Percentiles rank a stretch among this genome's conserved stretches.
phyloP scores from a whole-genome alignment of 2,797 vertebrate species.

The Gymnocypris eckloni region DNA sequence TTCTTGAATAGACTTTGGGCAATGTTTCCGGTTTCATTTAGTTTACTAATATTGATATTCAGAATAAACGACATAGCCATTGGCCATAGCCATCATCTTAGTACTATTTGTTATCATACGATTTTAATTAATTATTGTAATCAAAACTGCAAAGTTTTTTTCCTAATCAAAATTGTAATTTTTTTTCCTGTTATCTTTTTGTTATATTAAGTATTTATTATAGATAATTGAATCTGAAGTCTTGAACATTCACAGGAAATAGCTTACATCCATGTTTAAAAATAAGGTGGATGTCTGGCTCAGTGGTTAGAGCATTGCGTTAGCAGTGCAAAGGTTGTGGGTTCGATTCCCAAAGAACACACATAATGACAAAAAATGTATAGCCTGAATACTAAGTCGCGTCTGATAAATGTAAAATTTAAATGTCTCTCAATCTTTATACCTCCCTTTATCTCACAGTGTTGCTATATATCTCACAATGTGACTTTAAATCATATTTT shows the following conservation, averaged over 20 bases:
- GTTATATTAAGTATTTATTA: background rate
- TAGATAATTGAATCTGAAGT: too few relatives aligned
- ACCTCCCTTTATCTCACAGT: background rate
- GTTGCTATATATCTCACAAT: background rate
- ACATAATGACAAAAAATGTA: too few relatives aligned
- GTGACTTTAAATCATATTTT: background rate
- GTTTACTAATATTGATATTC: background rate
- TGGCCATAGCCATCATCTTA: background rate
- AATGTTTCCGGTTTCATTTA: background rate
- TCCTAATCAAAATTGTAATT: too few relatives aligned
- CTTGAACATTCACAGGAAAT: background rate
- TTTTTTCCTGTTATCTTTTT: background rate
- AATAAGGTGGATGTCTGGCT: background rate
- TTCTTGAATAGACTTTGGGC: background rate
- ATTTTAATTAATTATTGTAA: background rate
- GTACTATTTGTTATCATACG: background rate
- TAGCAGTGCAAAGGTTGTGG: too few relatives aligned
- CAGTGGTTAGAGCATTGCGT: too few relatives aligned
- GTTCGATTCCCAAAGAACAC: too few relatives aligned
- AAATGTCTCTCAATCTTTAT: background rate
- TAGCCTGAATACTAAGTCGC: too few relatives aligned
- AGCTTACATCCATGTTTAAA: background rate
- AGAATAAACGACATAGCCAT: background rate
- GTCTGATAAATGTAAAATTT: too few relatives aligned
- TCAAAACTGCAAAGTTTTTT: too few relatives aligned